Evolutionary conservation across 2,888 invertebrate genomes (phyloP), one percentile per base, ranked within the genome.

Genomic region (Anthophora plumipes): DNA sequence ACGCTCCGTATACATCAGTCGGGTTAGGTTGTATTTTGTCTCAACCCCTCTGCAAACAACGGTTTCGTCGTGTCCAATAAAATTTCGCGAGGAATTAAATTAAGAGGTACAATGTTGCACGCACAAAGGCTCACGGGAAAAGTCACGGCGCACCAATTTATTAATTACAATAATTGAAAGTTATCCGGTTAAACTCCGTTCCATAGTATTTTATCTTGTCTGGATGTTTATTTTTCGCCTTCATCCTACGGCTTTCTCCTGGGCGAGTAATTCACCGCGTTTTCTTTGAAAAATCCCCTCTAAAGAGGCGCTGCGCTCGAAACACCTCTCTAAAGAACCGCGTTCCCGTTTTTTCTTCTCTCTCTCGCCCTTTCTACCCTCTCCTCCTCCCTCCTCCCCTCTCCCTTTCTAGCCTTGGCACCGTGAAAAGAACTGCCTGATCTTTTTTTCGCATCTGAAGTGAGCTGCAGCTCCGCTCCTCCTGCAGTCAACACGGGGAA

Each of bases 281-380:
- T 57, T 31, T 46, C 55, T 57, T 68, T 46, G 43, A 20, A 68
- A 68, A 46, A 17, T 37, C 31, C 20, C 31, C 68, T 46, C 1
- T 31, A 57, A 39, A 52, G 55, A 68, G 55, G 55, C 55, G 68
- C 37, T 68, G 68, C 68, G 55, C 43, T 0, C 43, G 31, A 11
- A 68, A 55, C 68, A 46, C 20, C 31, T 17, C 68, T 68, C 68
- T 8, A 57, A 68, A 69, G 69, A 50, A 41, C 70, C 39, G 60
- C 25, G 50, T 50, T 60, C 60, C 39, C 60, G 50, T 70, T 70
- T 52, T 39, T 39, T 50, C 4, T 31, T 31, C 31, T 31, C 31
- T 31, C 31, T 31, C 31, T 31, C 31, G 1, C 31, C 31, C 31
- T 31, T 4, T 31, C 31, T n/a, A n/a, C n/a, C n/a, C n/a, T n/a